Conservation (phyloP, 2,113 vertebrate genomes). For the Eurypyga helias region DNA sequence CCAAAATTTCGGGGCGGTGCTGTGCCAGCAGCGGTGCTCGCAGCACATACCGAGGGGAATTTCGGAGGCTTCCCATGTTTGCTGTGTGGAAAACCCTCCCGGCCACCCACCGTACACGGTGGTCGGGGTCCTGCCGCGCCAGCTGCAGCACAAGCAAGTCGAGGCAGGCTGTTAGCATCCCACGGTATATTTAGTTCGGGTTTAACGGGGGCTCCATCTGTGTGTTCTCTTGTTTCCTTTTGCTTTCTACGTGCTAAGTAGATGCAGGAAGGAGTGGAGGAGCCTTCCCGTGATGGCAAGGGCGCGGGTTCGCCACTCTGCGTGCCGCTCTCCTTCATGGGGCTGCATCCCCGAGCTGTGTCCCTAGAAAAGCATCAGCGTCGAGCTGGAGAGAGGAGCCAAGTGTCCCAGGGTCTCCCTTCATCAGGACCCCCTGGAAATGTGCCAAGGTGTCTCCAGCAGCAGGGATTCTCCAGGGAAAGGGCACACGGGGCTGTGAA, state of each 20-base stretch:
- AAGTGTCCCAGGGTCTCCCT: neutral
- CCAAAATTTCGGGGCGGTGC: neutral
- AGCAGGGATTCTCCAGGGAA: neutral
- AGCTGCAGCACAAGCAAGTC: neutral
- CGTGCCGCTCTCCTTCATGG: neutral
- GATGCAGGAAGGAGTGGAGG: slow-evolving; percentile 26
- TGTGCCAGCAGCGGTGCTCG: neutral
- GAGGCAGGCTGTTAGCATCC: slow-evolving; percentile 40
- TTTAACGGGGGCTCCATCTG: slow-evolving; percentile 23
- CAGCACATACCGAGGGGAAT: neutral
- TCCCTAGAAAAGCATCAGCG: neutral
- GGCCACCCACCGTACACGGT: rapidly evolving
- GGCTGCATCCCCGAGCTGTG: neutral
- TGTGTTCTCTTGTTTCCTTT: slow-evolving; percentile 37
- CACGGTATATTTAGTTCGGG: slow-evolving; percentile 24
- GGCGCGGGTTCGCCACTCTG: neutral
- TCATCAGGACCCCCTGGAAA: neutral
- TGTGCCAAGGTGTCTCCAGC: neutral
- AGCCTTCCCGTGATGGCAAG: neutral
- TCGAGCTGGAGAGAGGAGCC: neutral
- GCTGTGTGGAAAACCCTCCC: neutral
- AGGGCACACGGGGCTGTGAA: rapidly evolving
- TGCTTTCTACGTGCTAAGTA: slow-evolving; percentile 48
- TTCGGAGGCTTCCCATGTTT: neutral
- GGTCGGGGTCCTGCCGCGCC: neutral